These are phyloP conservation scores for Amphimallon solstitiale DNA, from an alignment of 2,888 invertebrate genomes.

Conservation along the genomic window DNA sequence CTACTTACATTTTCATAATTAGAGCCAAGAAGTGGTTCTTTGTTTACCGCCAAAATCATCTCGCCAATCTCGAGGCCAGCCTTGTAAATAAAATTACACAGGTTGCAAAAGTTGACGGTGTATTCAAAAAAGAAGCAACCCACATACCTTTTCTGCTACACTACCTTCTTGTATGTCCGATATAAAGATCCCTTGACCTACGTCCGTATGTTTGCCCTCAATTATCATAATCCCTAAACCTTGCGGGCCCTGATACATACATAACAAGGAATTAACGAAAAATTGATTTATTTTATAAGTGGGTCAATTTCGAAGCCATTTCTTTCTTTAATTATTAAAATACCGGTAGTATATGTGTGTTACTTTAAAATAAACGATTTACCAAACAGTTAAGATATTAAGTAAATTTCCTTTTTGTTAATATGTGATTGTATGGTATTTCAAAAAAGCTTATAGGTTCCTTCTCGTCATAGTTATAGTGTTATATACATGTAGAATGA, in stretches of 20 bases:
- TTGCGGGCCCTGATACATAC: constrained; percentile 72
- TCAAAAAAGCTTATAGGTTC: too few species aligned
- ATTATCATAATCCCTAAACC: constrained; percentile 95
- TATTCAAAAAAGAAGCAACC: neutral
- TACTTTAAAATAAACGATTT: too few species aligned
- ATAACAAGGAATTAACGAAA: constrained; percentile 46
- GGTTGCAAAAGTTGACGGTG: neutral
- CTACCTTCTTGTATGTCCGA: constrained; percentile 93
- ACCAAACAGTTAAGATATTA: too few species aligned
- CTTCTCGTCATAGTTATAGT: too few species aligned
- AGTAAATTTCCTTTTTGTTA: too few species aligned
- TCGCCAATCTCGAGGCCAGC: constrained; percentile 96
- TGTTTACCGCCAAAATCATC: constrained; percentile 95
- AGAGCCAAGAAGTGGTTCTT: constrained; percentile 86
- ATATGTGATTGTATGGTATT: too few species aligned
- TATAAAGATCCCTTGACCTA: constrained; percentile 92
- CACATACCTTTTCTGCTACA: constrained; percentile 80
- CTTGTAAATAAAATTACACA: constrained; percentile 64
- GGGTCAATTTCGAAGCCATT: neutral
- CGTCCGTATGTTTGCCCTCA: constrained; percentile 91
- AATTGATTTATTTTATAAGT: constrained; percentile 4
- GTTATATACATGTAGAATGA: too few species aligned
- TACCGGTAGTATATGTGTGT: too few species aligned
- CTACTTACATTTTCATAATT: constrained; percentile 84
- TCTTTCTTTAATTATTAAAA: too few species aligned